Evolutionary conservation across 2,797 vertebrate species (phyloP), one percentile per base, ranked within the genome.

Genomic region (Crotalus adamanteus): DNA sequence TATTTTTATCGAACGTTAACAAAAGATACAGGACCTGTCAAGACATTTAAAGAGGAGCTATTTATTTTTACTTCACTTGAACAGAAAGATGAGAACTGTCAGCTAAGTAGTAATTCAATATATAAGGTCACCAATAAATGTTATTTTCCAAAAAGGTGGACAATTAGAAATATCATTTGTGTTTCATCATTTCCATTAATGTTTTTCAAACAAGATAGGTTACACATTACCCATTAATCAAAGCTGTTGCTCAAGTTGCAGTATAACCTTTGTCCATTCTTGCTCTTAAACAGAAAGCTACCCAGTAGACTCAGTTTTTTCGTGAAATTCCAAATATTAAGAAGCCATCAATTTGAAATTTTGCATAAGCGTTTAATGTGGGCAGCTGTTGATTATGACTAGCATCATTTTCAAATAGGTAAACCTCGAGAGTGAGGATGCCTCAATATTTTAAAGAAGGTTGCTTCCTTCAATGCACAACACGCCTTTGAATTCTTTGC

Each of bases 31-130:
- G 28, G 51, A 53, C 18, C 47, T 69, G 88, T 63, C 61, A 65
- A 59, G 51, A 42, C 88, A 55, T 18, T 69, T 53, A 53, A 90
- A 47, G 55, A 51, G 51, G 9, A 63, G 25, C 37, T 8, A 13
- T 56, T 65, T 65, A 63, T 20, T 61, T 92, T 88, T 31, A 20
- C 6, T 88, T 83, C 20, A 26, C 26, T 25, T 3, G 28, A 51
- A 60, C 55, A 53, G 56, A 73, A 92, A 92, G 65, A 61, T 92
- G 87, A 92, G 28, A 61, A 60, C 88, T 60, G 28, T 31, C 69
- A 83, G 20, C 56, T 92, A 89, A 28, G 11, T n/a, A 60, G 12
- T 61, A 83, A 60, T 83, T 89, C 61, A 47, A 83, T 60, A n/a
- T 78, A 13, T 53, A 47, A 78, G 25, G 53, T 16, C 3, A 47